Conservation (phyloP, 2,888 invertebrate genomes). For the Caenorhabditis sinica region DNA sequence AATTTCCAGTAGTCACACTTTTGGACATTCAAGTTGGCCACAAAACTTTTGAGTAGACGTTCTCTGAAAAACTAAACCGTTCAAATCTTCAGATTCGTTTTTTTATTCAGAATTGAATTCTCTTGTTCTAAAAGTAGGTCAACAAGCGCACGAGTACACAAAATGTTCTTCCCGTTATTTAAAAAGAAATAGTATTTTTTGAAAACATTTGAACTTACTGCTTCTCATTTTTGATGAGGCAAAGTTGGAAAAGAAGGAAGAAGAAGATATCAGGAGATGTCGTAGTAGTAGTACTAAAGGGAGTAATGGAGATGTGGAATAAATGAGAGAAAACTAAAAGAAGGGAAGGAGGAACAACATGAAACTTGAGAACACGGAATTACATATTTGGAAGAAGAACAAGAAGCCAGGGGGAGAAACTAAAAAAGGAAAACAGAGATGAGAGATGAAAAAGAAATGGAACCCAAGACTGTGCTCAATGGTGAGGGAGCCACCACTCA, state of each 20-base stretch:
- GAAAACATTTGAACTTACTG: constrained; percentile 29
- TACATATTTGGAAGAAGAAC: constrained; percentile 49
- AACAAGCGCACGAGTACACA: constrained; percentile 48
- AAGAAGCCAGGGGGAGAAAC: constrained; percentile 22
- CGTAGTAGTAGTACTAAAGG: background rate
- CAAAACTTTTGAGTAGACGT: background rate
- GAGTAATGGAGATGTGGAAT: constrained; percentile 37
- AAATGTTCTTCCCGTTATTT: background rate
- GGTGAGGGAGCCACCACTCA: constrained; percentile 53
- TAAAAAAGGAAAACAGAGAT: constrained; percentile 5
- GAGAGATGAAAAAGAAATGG: constrained; percentile 33
- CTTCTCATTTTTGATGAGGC: constrained; percentile 31
- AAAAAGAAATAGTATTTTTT: constrained; percentile 3
- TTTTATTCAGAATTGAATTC: too few relatives aligned
- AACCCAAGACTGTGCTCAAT: constrained; percentile 41
- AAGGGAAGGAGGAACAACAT: constrained; percentile 28
- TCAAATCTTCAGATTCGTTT: constrained; percentile 3
- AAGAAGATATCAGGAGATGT: background rate
- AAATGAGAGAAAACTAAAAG: constrained; percentile 47
- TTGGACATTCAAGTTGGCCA: background rate
- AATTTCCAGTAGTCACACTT: background rate
- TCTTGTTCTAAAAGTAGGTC: constrained; percentile 47
- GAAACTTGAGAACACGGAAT: constrained; percentile 53
- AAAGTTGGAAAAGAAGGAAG: background rate
- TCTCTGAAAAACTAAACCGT: constrained; percentile 29